Percentiles rank a stretch among this genome's conserved stretches.
phyloP scores from a whole-genome alignment of 1,140 invertebrate genomes.

The Chrysopa pallens region DNA sequence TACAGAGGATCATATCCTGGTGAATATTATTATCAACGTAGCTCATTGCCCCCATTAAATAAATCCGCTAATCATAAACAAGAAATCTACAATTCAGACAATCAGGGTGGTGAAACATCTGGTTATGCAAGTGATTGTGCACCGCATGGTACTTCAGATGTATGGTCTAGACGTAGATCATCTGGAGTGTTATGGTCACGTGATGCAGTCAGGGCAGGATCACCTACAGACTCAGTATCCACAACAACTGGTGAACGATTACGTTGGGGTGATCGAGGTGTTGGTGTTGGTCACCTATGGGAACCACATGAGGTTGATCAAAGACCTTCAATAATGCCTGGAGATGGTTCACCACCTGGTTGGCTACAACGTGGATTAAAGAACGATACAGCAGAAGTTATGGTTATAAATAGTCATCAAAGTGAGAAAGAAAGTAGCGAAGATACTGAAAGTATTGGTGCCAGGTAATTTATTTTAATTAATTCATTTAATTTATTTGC shows the following conservation, averaged over 20 bases:
- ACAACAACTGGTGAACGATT: conserved; percentile 38
- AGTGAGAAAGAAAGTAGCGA: neutral
- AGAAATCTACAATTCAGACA: conserved; percentile 25
- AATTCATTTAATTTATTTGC: too few species aligned
- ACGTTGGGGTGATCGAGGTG: conserved; percentile 44
- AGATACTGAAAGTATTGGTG: neutral
- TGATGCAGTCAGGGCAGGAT: neutral
- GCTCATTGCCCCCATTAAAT: neutral
- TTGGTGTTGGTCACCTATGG: conserved; percentile 44
- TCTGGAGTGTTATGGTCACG: neutral
- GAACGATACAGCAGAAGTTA: conserved; percentile 19
- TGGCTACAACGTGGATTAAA: conserved; percentile 42
- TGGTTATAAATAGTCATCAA: conserved; percentile 5
- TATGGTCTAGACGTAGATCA: conserved; percentile 2
- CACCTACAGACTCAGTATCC: conserved; percentile 10
- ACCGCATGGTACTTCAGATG: conserved; percentile 13
- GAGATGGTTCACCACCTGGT: conserved; percentile 27
- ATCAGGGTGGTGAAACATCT: conserved; percentile 46
- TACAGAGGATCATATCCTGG: too few species aligned
- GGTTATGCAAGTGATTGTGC: conserved; percentile 51
- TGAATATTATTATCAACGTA: neutral
- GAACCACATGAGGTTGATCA: conserved; percentile 30
- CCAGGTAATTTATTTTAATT: neutral
- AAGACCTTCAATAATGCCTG: conserved; percentile 7
- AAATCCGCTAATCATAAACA: conserved; percentile 11